Base-by-base conservation (phyloP, 1,140 invertebrate genomes). In the Diabrotica virgifera region DNA sequence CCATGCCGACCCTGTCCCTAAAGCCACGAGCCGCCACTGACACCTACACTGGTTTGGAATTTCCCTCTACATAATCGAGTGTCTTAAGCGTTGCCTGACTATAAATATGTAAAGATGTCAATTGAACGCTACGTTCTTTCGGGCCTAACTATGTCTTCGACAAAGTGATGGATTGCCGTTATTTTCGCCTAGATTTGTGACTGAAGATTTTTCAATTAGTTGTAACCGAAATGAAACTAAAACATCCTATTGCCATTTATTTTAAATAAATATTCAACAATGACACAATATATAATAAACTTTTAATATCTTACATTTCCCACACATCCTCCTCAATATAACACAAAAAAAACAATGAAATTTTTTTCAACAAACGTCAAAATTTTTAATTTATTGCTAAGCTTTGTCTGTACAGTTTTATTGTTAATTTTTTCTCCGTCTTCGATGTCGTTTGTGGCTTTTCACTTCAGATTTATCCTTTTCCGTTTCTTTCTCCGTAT, bases 361-460 rank as follows among this genome's bases (percentile, higher is more conserved):
- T 10, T n/a, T 10, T n/a, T 46, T 46, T 46, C n/a, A n/a, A 10
- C n/a, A 46, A 46, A 46, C 40, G 40, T 46, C n/a, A 46, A 46
- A 46, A 46, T 0, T 35, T 35, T 14, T 50, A 37, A 46, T 59
- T 51, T 46, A 37, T 59, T 38, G 36, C 13, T 37, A 11, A 46
- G 50, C 36, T 52, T 13, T 24, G 11, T 57, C 8, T 12, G 50
- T 56, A 52, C 56, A 5, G 38, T 50, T 6, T 64, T 8, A 50
- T 8, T 11, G 11, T 57, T 40, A 46, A 12, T n/a, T 63, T 55
- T 37, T 55, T 40, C 38, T 52, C 11, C 36, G n/a, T 37, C 37
- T 63, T 46, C 12, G 10, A 40, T 40, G 46, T 24, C n/a, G 12
- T 12, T 51, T 46, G 13, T n/a, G 38, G 11, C 5, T 12, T 14